Evolutionary conservation across 2,888 invertebrate species (phyloP), one percentile per base, ranked within the genome.

Genomic region (Drosophila helvetica): DNA sequence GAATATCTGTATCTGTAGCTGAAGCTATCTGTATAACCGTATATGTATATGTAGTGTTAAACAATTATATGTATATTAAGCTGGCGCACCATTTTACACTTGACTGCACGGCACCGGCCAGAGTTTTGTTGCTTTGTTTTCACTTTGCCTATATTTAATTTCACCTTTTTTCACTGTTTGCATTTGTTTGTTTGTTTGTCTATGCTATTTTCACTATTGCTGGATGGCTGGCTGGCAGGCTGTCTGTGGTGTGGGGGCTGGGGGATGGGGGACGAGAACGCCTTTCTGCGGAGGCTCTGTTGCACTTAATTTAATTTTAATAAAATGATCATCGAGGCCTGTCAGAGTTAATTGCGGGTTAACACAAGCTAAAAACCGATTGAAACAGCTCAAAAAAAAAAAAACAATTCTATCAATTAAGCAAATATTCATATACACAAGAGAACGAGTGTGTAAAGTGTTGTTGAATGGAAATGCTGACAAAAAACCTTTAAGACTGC

Each of bases 31-130:
- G 25, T 56, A 33, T 57, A 18, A 54, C 43, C 74, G 45, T 75
- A 22, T 74, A 55, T 67, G 38, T 75, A 71, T 71, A 67, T 71
- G 61, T 75, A 75, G 48, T 75, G 46, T 75, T 75, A 64, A 74
- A 67, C 62, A 76, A 73, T 62, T 76, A 69, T 70, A 33, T 33
- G 33, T 80, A 69, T 74, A 71, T 88, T 88, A 77, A 85, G 74
- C 74, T 73, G 89, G 88, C 88, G 77, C 76, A 87, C 80, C 87
- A 89, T 86, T 89, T 89, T 85, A 88, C 89, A 89, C 86, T 82
- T 77, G 86, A 82, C 77, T 85, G 86, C 88, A 77, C 79, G 75
- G 82, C 58, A 54, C 79, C 79, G 75, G 82, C 58, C 58, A 66
- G 50, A 74, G 64, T 71, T 33, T 65, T 59, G 52, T 72, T 55